These are phyloP conservation scores for Electrona antarctica DNA, from an alignment of 2,113 vertebrate species.

Conservation along the genomic window DNA sequence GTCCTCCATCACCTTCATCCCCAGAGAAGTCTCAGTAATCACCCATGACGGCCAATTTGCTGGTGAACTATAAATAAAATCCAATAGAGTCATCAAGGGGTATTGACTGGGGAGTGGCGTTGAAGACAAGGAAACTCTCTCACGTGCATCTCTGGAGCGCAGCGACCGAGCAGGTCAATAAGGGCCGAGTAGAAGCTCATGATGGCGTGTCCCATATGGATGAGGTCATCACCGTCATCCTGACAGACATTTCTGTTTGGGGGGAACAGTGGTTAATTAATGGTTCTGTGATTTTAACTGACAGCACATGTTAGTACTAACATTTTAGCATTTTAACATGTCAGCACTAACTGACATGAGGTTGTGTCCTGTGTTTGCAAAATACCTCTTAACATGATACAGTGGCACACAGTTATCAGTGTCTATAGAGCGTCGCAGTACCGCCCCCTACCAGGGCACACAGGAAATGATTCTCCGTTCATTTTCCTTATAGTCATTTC, in stretches of 20 bases:
- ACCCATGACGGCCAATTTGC: slow-evolving; percentile 17
- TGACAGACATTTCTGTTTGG: slow-evolving; percentile 79
- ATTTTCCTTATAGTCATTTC: no score
- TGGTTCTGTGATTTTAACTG: slow-evolving; percentile 2
- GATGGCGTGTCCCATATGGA: slow-evolving; percentile 95
- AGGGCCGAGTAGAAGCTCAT: slow-evolving; percentile 97
- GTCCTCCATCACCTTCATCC: neutral
- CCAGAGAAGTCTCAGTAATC: neutral
- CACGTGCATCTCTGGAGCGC: slow-evolving; percentile 97
- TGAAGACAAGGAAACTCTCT: slow-evolving; percentile 68
- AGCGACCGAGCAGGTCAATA: slow-evolving; percentile 93
- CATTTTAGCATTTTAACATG: no score
- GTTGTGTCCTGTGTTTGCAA: no score
- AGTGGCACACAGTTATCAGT: no score
- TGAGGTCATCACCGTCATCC: slow-evolving; percentile 85
- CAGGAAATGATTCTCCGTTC: no score
- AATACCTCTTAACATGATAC: no score
- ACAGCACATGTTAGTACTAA: neutral
- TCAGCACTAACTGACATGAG: no score
- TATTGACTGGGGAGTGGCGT: slow-evolving; percentile 27
- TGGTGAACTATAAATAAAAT: slow-evolving; percentile 6
- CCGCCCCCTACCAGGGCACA: no score
- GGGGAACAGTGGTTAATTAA: slow-evolving; percentile 9
- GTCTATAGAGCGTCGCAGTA: no score
- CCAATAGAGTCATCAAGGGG: neutral